Evolutionary conservation across 1,140 invertebrate genomes (phyloP).

Genomic region (Musca vetustissima): DNA sequence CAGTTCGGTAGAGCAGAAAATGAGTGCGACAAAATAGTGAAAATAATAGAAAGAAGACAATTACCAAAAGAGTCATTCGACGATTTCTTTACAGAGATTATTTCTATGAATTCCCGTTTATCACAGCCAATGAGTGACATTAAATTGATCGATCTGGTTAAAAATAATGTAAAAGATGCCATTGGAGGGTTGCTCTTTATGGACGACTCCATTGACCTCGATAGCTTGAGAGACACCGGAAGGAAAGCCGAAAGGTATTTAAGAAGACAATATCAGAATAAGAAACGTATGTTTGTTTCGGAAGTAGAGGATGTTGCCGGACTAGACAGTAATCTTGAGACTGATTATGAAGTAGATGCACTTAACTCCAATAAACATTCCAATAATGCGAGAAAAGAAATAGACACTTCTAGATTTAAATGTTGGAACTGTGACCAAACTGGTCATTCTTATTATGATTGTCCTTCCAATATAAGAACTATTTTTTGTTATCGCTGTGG

Average conservation of each 20-base stretch:
- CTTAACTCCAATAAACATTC: not conserved
- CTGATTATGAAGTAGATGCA: not conserved
- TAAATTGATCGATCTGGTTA: not conserved
- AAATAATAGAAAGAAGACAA: conserved; percentile 12
- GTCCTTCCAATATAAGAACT: not conserved
- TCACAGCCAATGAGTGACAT: not conserved
- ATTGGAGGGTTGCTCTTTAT: not conserved
- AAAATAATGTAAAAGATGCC: not conserved
- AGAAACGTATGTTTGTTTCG: not conserved
- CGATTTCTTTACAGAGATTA: not conserved
- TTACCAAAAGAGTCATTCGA: conserved; percentile 7
- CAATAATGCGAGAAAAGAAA: not conserved
- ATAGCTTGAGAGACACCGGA: not conserved
- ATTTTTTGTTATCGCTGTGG: conserved; percentile 19
- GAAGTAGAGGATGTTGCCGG: not conserved
- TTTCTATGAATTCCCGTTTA: not conserved
- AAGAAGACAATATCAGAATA: not conserved
- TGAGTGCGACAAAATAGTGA: conserved; percentile 9
- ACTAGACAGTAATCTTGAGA: not conserved
- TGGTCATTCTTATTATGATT: conserved; percentile 18
- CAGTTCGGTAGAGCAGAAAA: conserved; percentile 1
- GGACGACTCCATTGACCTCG: not conserved
- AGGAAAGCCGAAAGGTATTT: not conserved
- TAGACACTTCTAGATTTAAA: conserved; percentile 8
- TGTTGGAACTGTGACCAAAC: conserved; percentile 19